These are phyloP conservation scores for Gorsachius magnificus DNA, from an alignment of 2,797 vertebrate genomes.

Conservation along the genomic window DNA sequence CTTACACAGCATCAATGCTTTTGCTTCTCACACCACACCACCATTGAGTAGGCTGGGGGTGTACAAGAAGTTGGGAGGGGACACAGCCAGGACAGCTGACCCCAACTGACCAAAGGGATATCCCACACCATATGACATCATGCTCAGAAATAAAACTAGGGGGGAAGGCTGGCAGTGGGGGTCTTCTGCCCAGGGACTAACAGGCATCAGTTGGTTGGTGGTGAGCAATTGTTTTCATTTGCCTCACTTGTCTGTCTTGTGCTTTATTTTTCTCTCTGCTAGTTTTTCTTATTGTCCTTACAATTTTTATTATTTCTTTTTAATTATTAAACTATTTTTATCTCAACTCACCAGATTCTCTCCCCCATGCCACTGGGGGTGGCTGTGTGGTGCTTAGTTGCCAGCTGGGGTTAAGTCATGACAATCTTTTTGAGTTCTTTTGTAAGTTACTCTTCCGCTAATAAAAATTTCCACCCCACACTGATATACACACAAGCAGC, in stretches of 20 bases:
- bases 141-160: neutral
- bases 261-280: neutral
- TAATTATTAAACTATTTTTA: neutral
- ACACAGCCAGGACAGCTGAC: neutral
- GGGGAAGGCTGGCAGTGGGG: accelerated
- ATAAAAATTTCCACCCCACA: neutral
- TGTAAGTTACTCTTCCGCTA: neutral
- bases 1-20: neutral
- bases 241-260: neutral
- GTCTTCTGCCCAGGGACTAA: neutral
- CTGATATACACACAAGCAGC: neutral
- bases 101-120: neutral
- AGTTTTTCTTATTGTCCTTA: neutral
- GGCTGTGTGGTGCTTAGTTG: neutral
- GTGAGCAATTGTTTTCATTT: neutral
- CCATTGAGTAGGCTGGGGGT: accelerated
- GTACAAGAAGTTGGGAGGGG: neutral
- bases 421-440: neutral
- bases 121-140: neutral
- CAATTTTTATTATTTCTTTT: neutral
- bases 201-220: neutral
- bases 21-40: accelerated
- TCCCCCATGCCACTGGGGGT: neutral
- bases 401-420: neutral
- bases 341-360: neutral